Base-by-base conservation (phyloP, 2,113 vertebrate genomes). In the Planiliza haematocheilus region DNA sequence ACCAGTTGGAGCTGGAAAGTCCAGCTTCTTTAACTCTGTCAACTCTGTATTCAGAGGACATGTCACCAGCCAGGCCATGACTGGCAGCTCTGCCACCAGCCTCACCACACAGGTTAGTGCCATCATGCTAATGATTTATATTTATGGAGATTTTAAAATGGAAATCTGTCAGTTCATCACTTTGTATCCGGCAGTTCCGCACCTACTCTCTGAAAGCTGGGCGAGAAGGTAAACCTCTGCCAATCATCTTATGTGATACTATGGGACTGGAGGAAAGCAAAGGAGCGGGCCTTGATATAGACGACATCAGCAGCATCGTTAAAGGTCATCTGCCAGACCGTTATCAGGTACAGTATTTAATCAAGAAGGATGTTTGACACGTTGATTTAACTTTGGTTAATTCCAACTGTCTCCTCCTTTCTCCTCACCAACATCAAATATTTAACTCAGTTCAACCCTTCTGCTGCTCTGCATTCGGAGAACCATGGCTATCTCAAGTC, bases 11-110 rank as follows among this genome's bases (percentile, higher is more conserved):
- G 91, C 92, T 13, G 93, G 93, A 17, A 94, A 94, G 81, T 94
- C 93, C 62, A 94, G 93, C 70, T 94, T 94, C 79, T 80, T 94
- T 82, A 94, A 92, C 57, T 94, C 93, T 5, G 88, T 94, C 38
- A 90, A 92, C 78, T 93, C 93, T 0, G 85, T 88, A 67, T 94
- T 94, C 70, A 81, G 77, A 20, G 92, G 92, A 49, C 85, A 90
- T 62, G 91, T 94, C 45, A 79, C 83, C 3, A 93, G 92, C 81
- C 65, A 84, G 5, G 93, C 93, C 37, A 94, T 93, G 91, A 91
- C 93, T 68, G 93, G 93, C 52, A 76, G 82, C 14, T 84, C 79
- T 18, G 30, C 84, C 0, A 51, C 64, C 55, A 83, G 93, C 87
- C 93, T 93, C 77, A 94, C 92, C 39, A 92, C 91, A 78, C 92